phyloP scores from a whole-genome alignment of 2,888 invertebrate species.

The Cantharis rufa region DNA sequence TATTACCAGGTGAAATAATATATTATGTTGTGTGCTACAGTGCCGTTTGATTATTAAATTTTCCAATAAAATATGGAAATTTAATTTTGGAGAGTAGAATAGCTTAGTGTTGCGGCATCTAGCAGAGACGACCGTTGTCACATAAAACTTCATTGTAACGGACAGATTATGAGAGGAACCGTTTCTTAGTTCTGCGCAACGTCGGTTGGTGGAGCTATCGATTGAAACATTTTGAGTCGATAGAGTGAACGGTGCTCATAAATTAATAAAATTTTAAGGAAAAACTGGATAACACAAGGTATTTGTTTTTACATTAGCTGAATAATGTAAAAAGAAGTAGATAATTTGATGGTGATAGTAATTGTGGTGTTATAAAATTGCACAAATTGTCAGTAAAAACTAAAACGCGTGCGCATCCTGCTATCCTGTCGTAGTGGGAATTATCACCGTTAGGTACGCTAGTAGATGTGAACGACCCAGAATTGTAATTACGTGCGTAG shows the following conservation, averaged over 20 bases:
- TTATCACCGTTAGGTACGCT: constrained; percentile 11
- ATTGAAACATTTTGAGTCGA: not conserved
- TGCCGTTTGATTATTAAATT: not conserved
- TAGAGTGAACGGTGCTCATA: not conserved
- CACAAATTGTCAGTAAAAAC: not conserved
- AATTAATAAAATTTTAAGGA: not conserved
- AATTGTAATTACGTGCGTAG: constrained; percentile 9
- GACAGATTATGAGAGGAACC: not conserved
- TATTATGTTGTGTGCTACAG: not conserved
- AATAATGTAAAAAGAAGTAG: not conserved
- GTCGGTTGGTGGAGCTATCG: constrained; percentile 9
- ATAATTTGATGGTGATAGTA: not conserved
- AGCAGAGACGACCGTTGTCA: not conserved
- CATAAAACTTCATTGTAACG: not conserved
- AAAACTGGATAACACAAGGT: not conserved
- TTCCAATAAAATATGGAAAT: not conserved
- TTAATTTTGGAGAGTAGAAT: not conserved
- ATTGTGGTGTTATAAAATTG: not conserved
- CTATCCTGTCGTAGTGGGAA: constrained; percentile 6
- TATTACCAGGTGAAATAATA: not conserved
- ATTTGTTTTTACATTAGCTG: not conserved
- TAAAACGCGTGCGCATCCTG: constrained; percentile 8
- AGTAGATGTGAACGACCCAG: constrained; percentile 25
- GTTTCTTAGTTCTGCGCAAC: constrained; percentile 5
- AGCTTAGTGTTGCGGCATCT: not conserved